phyloP scores from a whole-genome alignment of 2,797 vertebrate species.

The Zenarchopterus dispar region DNA sequence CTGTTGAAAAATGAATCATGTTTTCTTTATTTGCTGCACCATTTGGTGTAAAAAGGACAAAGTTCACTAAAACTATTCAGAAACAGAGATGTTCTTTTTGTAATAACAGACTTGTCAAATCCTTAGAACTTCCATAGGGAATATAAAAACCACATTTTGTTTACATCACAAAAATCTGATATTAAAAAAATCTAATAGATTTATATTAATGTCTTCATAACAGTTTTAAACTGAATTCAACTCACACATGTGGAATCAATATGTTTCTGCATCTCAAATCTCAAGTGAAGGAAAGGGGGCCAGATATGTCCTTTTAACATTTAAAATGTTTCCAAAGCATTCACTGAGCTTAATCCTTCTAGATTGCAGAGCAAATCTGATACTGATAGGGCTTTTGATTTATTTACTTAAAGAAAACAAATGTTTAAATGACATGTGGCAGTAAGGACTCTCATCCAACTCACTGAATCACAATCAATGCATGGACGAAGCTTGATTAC shows the following conservation, averaged over 20 bases:
- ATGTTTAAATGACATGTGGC: not conserved
- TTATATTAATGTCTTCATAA: constrained; percentile 41
- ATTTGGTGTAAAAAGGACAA: too few species aligned
- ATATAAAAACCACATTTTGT: too few species aligned
- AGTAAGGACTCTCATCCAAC: too few species aligned
- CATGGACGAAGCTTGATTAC: too few species aligned
- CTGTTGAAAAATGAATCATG: too few species aligned
- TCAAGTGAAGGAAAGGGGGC: constrained; percentile 2
- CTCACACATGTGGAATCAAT: constrained; percentile 43
- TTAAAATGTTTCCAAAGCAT: constrained; percentile 40
- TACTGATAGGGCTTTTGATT: constrained; percentile 7
- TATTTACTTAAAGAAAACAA: not conserved
- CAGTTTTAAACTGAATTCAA: constrained; percentile 28
- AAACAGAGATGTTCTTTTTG: too few species aligned
- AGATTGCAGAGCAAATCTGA: constrained; percentile 19
- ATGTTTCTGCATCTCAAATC: constrained; percentile 35
- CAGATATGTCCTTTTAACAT: constrained; percentile 40
- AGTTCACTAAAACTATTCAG: too few species aligned
- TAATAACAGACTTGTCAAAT: too few species aligned
- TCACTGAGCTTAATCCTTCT: constrained; percentile 8
- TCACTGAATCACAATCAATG: too few species aligned
- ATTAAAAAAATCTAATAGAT: constrained; percentile 24
- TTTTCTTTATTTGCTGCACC: too few species aligned
- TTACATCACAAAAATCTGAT: too few species aligned
- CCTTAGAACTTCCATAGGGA: too few species aligned